Percentiles rank a stretch among this genome's conserved stretches.
Conservation (phyloP, 2,797 vertebrate species). For the Lutra lutra region DNA sequence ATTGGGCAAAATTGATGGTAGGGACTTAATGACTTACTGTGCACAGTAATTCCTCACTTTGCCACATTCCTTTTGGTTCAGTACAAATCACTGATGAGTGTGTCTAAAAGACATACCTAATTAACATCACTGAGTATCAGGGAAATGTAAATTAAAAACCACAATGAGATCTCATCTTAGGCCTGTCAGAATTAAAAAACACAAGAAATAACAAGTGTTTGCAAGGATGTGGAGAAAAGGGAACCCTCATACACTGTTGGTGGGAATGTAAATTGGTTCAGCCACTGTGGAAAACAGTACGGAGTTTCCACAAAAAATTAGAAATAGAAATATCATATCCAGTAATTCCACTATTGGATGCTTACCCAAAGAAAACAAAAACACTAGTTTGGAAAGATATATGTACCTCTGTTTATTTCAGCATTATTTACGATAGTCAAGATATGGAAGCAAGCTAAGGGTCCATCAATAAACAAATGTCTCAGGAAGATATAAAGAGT, state of each 20-base stretch:
- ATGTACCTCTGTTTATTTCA: neutral
- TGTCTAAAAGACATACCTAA: neutral
- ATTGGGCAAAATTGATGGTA: neutral
- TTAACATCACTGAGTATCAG: neutral
- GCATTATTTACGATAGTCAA: neutral
- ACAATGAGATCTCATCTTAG: neutral
- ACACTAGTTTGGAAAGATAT: neutral
- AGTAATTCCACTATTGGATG: neutral
- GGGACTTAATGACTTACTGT: neutral
- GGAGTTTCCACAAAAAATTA: neutral
- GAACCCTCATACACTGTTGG: neutral
- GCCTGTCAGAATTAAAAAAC: neutral
- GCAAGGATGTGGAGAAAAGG: neutral
- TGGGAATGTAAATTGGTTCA: neutral
- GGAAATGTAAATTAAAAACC: neutral
- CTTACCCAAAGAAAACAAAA: neutral
- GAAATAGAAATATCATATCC: neutral
- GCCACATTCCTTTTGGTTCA: neutral
- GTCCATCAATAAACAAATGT: neutral
- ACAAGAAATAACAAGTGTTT: neutral
- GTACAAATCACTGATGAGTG: neutral
- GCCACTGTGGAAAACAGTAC: neutral
- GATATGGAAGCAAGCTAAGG: neutral
- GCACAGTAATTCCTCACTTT: neutral
- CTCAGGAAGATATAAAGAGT: neutral